A percentile compares a stretch with the other conserved stretches of the same genome.
These are phyloP conservation scores for Neosilurus hyrtlii DNA, from an alignment of 2,797 vertebrate genomes.

Conservation along the genomic window DNA sequence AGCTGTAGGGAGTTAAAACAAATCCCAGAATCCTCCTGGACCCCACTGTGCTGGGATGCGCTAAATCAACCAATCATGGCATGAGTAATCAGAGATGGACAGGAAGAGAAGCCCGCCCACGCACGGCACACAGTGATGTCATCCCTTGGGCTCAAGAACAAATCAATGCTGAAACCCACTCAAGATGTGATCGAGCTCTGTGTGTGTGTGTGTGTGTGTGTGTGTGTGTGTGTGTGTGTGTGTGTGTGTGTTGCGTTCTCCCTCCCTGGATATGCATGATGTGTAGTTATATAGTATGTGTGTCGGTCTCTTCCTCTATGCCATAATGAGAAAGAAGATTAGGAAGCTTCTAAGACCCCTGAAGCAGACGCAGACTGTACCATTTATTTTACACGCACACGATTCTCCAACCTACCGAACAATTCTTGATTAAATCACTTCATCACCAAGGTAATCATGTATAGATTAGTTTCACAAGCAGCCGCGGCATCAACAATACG, in stretches of 20 bases:
- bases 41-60: constrained; percentile 7
- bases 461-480: neutral
- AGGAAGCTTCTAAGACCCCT: constrained; percentile 13
- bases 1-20: constrained; percentile 31
- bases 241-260: constrained; percentile 30
- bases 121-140: constrained; percentile 53
- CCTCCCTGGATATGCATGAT: constrained; percentile 28
- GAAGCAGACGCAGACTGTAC: neutral
- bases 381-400: neutral
- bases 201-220: constrained; percentile 41
- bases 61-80: constrained; percentile 34
- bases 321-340: constrained; percentile 19
- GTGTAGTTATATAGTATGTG: constrained; percentile 3
- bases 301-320: constrained; percentile 18
- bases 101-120: constrained; percentile 47
- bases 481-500: neutral
- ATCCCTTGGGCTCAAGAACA: constrained; percentile 49
- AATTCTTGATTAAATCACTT: neutral
- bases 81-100: constrained; percentile 31
- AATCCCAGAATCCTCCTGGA: constrained; percentile 31
- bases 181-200: constrained; percentile 49
- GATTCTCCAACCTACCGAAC: neutral
- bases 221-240: constrained; percentile 38
- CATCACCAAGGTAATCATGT: too few species aligned
- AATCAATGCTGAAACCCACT: constrained; percentile 56